Evolutionary conservation across 2,113 vertebrate genomes (phyloP), one percentile per base, ranked within the genome.

Genomic region (Gavia stellata): DNA sequence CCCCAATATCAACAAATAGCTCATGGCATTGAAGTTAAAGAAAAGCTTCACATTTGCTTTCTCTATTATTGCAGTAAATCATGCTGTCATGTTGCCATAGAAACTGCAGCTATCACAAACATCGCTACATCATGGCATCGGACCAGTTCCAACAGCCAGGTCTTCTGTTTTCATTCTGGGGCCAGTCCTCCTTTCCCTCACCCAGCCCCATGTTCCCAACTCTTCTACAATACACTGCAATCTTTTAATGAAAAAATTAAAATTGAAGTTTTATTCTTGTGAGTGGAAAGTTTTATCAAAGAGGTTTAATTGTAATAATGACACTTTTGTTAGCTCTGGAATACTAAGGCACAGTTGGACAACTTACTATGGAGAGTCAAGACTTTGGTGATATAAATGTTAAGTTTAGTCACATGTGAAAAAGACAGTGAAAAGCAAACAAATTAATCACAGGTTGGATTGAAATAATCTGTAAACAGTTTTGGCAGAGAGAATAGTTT

Each of bases 11-110:
- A 96, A 90, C 84, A 95, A 93, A 91, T 31, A 95, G 94, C 65
- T 91, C 84, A 72, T 49, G 65, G 40, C 72, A 78, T 18, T 82
- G 86, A 92, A 92, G 90, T 83, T 49, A 87, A 97, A 94, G 70
- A 95, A 95, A 96, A 97, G 81, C 85, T 96, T 86, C 72, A 49
- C 92, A 77, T 84, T 95, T 95, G 55, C 90, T 94, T 96, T 96
- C 77, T 68, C 72, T 84, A 16, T 80, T 85, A 73, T 71, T 87
- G 95, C 34, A 61, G 89, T 97, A 90, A 95, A 84, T 92, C 94
- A 70, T 49, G 45, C 33, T 95, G 86, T 72, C 74, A 9, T 0
- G 7, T 95, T 92, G 73, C 88, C 92, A 94, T 95, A 52, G 97
- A 79, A 92, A 96, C 45, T 1, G 81, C 75, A 94, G 95, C 90